These are phyloP conservation scores for Tachina fera DNA, from an alignment of 2,888 invertebrate species.

Conservation along the genomic window DNA sequence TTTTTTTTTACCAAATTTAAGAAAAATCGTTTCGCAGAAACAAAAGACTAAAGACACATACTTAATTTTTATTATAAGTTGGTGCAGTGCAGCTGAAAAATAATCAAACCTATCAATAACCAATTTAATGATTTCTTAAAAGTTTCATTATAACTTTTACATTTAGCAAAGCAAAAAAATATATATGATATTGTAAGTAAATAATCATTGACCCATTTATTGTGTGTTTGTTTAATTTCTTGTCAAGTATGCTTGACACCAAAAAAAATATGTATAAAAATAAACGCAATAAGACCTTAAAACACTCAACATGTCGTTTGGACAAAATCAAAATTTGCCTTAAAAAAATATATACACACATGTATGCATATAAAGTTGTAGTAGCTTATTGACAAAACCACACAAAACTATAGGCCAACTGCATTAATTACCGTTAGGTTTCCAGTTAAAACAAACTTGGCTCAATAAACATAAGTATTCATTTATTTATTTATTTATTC, in stretches of 20 bases:
- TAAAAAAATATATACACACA: background rate
- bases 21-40: background rate
- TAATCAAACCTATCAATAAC: slow-evolving; percentile 27
- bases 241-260: slow-evolving; percentile 77
- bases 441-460: slow-evolving; percentile 60
- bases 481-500: slow-evolving; percentile 20
- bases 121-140: slow-evolving; percentile 22
- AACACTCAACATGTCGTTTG: slow-evolving; percentile 13
- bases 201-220: slow-evolving; percentile 60
- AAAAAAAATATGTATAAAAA: slow-evolving; percentile 43
- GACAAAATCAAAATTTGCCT: slow-evolving; percentile 34
- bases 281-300: slow-evolving; percentile 59
- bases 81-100: background rate
- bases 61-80: background rate
- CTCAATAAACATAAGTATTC: slow-evolving; percentile 39
- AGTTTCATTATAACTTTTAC: background rate
- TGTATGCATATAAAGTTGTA: background rate
- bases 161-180: background rate
- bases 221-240: slow-evolving; percentile 27
- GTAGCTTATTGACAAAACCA: slow-evolving; percentile 8
- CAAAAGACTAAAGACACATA: slow-evolving; percentile 35
- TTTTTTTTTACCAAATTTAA: background rate
- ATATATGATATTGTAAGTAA: background rate
- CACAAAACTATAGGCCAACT: slow-evolving; percentile 76
- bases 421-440: slow-evolving; percentile 81